These are phyloP conservation scores for Sphaerophoria taeniata DNA, from an alignment of 2,888 invertebrate species.

Conservation along the genomic window DNA sequence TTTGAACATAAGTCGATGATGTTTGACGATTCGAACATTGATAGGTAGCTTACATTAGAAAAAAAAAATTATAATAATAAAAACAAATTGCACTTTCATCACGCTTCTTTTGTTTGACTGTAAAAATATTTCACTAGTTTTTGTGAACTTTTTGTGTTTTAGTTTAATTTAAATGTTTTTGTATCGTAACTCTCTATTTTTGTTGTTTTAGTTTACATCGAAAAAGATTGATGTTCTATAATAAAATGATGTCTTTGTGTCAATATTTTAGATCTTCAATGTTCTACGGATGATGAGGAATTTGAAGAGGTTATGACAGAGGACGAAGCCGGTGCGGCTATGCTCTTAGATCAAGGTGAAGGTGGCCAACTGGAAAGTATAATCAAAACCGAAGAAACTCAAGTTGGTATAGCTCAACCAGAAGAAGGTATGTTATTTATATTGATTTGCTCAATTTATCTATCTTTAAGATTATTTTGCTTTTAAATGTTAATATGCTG, in stretches of 20 bases:
- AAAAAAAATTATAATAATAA: too few relatives aligned
- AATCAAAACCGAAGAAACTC: conserved; percentile 54
- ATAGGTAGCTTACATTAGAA: too few relatives aligned
- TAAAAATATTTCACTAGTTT: conserved; percentile 23
- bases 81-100: conserved; percentile 29
- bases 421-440: conserved; percentile 58
- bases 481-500: too few relatives aligned
- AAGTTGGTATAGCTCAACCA: conserved; percentile 59
- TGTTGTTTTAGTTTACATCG: background rate
- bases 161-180: conserved; percentile 19
- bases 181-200: conserved; percentile 5
- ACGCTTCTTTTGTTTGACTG: conserved; percentile 35
- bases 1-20: too few relatives aligned
- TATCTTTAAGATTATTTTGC: too few relatives aligned
- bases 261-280: conserved; percentile 85
- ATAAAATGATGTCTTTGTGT: background rate
- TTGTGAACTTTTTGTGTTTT: conserved; percentile 4
- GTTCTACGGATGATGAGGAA: conserved; percentile 88
- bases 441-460: conserved; percentile 6
- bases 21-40: too few relatives aligned
- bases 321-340: conserved; percentile 84
- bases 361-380: conserved; percentile 3
- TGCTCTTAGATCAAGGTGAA: conserved; percentile 81
- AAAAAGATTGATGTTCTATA: background rate
- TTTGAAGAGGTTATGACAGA: conserved; percentile 86